Evolutionary conservation across 2,797 vertebrate genomes (phyloP).

Genomic region (Diglossa cyanea): DNA sequence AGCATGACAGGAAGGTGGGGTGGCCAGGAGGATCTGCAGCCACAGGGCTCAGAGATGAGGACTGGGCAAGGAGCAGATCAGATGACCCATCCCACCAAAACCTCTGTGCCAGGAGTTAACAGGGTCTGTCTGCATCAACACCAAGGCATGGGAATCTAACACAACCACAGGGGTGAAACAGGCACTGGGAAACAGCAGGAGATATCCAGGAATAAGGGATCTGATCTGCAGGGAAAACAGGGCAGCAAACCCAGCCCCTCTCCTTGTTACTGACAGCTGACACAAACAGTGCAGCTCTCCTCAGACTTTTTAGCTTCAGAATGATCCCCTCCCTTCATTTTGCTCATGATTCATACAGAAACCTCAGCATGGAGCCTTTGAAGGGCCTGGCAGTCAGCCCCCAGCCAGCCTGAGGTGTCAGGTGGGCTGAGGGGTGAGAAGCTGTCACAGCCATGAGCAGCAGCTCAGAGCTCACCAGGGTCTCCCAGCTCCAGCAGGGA

Average conservation of each 20-base stretch:
- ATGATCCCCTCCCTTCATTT: background rate
- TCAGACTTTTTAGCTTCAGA: background rate
- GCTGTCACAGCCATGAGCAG: background rate
- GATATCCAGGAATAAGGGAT: background rate
- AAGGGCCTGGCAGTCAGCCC: background rate
- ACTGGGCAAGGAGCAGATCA: background rate
- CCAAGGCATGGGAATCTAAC: background rate
- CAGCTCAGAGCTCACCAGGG: background rate
- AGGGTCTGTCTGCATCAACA: background rate
- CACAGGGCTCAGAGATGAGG: accelerated
- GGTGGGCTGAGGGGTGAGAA: background rate
- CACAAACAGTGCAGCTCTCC: background rate
- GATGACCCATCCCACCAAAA: background rate
- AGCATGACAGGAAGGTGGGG: background rate
- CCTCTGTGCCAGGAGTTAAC: background rate
- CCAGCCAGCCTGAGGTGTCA: accelerated
- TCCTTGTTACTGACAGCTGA: background rate
- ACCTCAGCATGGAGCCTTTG: background rate
- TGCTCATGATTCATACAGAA: background rate
- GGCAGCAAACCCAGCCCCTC: background rate
- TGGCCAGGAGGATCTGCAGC: background rate
- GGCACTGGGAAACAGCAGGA: background rate
- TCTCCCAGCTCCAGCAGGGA: background rate
- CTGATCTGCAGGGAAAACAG: background rate
- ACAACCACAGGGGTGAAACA: accelerated